Percentiles rank a stretch among this genome's conserved stretches.
These are phyloP conservation scores for Rallus crepitans DNA, from an alignment of 2,797 vertebrate species.

Conservation along the genomic window DNA sequence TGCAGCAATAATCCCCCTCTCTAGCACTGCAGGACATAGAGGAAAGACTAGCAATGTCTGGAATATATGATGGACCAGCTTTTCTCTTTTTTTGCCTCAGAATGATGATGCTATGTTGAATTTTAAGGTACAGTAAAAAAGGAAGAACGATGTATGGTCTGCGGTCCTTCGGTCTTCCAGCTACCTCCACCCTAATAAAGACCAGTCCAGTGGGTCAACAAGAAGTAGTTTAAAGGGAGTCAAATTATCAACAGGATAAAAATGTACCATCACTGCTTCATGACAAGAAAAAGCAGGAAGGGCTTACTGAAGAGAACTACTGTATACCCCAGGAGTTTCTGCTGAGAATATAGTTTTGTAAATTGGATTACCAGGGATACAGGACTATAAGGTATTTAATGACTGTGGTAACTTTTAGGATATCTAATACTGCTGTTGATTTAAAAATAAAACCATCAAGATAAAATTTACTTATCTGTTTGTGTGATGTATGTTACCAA, in stretches of 20 bases:
- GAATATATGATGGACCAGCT: slow-evolving; percentile 84
- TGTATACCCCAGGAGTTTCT: slow-evolving; percentile 80
- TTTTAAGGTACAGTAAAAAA: slow-evolving; percentile 79
- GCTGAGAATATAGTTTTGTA: slow-evolving; percentile 77
- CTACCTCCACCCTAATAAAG: slow-evolving; percentile 75
- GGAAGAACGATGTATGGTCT: slow-evolving; percentile 77
- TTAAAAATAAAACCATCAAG: slow-evolving; percentile 54
- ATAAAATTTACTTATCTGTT: slow-evolving; percentile 43
- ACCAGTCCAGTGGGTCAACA: slow-evolving; percentile 63
- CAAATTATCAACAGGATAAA: slow-evolving; percentile 77
- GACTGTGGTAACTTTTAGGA: slow-evolving; percentile 76
- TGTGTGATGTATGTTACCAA: slow-evolving; percentile 34
- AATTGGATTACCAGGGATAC: slow-evolving; percentile 76
- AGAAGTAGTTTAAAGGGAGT: slow-evolving; percentile 77
- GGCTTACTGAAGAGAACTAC: slow-evolving; percentile 73
- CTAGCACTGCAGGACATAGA: slow-evolving; percentile 79
- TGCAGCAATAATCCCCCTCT: slow-evolving; percentile 83
- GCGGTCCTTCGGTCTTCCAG: slow-evolving; percentile 72
- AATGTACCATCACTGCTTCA: slow-evolving; percentile 64
- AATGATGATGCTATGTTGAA: slow-evolving; percentile 85
- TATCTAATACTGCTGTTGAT: slow-evolving; percentile 56
- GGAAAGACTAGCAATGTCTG: slow-evolving; percentile 82
- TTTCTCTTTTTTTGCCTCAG: slow-evolving; percentile 81
- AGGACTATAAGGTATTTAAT: slow-evolving; percentile 78
- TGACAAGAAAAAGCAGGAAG: slow-evolving; percentile 71